A percentile compares a stretch with the other conserved stretches of the same genome.
phyloP scores from a whole-genome alignment of 2,113 vertebrate species.

The Pavo muticus region DNA sequence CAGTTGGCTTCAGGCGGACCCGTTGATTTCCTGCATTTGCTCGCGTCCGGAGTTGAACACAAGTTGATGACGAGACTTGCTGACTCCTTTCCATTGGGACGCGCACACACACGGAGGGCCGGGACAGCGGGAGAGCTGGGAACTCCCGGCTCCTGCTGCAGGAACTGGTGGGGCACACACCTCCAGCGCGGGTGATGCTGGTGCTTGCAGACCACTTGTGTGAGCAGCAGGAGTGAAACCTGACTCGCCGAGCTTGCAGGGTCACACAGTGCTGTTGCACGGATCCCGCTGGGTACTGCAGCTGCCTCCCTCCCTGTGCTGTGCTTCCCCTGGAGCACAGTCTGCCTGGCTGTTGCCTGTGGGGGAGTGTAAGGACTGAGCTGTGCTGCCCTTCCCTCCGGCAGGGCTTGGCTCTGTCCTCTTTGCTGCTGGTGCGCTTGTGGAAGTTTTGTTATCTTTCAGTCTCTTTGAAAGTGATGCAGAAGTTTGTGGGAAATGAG shows the following conservation, averaged over 20 bases:
- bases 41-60: background rate
- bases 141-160: background rate
- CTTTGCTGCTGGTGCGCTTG: background rate
- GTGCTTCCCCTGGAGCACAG: background rate
- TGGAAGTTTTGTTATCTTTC: background rate
- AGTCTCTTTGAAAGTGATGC: background rate
- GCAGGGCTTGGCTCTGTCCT: background rate
- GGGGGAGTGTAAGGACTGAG: accelerated
- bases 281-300: accelerated
- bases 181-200: accelerated
- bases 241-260: accelerated
- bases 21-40: background rate
- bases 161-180: background rate
- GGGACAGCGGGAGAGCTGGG: background rate
- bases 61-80: background rate
- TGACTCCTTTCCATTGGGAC: background rate
- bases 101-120: too few relatives aligned
- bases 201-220: background rate
- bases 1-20: background rate
- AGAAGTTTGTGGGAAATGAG: background rate
- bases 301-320: background rate
- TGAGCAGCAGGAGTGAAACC: background rate
- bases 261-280: accelerated
- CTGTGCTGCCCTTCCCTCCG: background rate
- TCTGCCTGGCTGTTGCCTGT: accelerated